Evolutionary conservation across 2,113 vertebrate species (phyloP), one percentile per base, ranked within the genome.

Genomic region (Verasper variegatus): DNA sequence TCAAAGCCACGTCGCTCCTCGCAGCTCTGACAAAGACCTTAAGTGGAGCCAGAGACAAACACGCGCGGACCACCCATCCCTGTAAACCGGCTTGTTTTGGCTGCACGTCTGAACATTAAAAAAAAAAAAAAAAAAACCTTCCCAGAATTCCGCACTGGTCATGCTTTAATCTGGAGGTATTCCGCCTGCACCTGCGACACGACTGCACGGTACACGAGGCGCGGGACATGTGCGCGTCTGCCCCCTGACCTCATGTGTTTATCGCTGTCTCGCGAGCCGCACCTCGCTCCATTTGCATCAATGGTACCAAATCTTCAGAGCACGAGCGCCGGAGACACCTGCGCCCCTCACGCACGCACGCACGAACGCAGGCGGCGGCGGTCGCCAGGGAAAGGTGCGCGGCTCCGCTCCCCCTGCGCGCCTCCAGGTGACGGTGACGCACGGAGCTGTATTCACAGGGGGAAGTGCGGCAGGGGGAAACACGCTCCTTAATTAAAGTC

Each of bases 191-290:
- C 94, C 94, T 95, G 95, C 92, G 91, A 76, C 78, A 78, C 70
- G 76, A 84, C 87, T 81, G 85, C 82, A 87, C 82, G 91, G 89
- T n/a, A 88, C 76, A 73, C 78, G 89, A 92, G 89, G 86, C 87
- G 84, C 59, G 64, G 65, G 91, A 93, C 91, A 77, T 79, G 83
- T 81, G 83, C 90, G 89, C 92, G 68, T 89, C 91, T 94, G 80
- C 65, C 69, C 80, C 86, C 78, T 93, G 92, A 94, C 92, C 90
- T 70, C 92, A 93, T 94, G 92, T 94, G 92, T 94, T 94, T 93
- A 90, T 91, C 80, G 85, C 88, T 45, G 83, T 86, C 86, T 86
- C 84, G 89, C 81, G 85, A 90, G 93, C 92, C 76, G 61, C 90
- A 85, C 74, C 76, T 87, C 87, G 80, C 89, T 83, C 93, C 94